These are phyloP conservation scores for Oncorhynchus nerka DNA, from an alignment of 2,113 vertebrate species.

Conservation along the genomic window DNA sequence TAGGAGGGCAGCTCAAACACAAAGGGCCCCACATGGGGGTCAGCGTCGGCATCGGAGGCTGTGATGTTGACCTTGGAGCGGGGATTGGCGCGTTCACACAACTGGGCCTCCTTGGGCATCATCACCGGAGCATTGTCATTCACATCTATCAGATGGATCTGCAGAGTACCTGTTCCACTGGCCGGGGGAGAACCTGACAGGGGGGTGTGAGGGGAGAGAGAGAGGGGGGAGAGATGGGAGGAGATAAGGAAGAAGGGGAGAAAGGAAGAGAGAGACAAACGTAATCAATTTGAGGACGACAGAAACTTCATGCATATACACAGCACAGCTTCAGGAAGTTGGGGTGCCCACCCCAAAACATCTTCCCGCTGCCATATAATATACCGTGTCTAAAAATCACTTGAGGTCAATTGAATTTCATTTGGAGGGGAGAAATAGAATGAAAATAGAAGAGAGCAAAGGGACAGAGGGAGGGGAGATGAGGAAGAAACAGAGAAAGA, in stretches of 20 bases:
- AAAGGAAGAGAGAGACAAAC: not conserved
- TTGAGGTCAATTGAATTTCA: not conserved
- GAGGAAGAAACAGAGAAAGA: constrained; percentile 55
- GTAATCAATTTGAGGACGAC: not conserved
- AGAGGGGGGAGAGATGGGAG: not conserved
- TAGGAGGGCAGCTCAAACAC: constrained; percentile 92
- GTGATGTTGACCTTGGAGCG: constrained; percentile 91
- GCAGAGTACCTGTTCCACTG: constrained; percentile 92
- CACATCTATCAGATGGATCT: constrained; percentile 94
- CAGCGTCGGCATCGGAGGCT: constrained; percentile 85
- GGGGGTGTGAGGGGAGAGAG: not conserved
- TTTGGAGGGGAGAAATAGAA: constrained; percentile 8
- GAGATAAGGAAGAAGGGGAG: not conserved
- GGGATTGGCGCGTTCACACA: constrained; percentile 86
- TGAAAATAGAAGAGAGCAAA: not conserved
- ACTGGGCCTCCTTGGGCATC: constrained; percentile 88
- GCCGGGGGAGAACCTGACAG: constrained; percentile 84
- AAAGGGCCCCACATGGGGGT: constrained; percentile 92
- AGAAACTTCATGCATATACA: not conserved
- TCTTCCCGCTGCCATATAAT: too few relatives aligned
- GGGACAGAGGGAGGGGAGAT: not conserved
- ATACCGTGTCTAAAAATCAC: not conserved
- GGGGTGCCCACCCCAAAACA: too few relatives aligned
- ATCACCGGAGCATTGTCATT: constrained; percentile 94
- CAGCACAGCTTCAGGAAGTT: not conserved